Conservation (phyloP, 2,888 invertebrate genomes). For the Morpho achilles region DNA sequence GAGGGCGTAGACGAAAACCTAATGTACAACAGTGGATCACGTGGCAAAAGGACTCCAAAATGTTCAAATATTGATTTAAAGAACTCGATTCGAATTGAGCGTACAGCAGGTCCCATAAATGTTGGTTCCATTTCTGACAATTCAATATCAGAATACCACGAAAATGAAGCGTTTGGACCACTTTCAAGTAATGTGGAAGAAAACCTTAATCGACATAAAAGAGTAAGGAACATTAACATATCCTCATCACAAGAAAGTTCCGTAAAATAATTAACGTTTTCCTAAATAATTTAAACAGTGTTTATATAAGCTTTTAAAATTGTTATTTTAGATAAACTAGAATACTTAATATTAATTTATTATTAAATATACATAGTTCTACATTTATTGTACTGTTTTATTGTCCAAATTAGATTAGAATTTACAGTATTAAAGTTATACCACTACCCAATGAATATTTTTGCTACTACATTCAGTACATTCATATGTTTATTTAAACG, state of each 20-base stretch:
- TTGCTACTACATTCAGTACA: too few relatives aligned
- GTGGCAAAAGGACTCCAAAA: slow-evolving; percentile 45
- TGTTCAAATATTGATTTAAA: slow-evolving; percentile 14
- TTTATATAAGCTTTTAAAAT: slow-evolving; percentile 13
- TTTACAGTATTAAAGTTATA: too few relatives aligned
- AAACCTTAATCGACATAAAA: slow-evolving; percentile 57
- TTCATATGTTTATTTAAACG: too few relatives aligned
- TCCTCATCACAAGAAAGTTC: background rate
- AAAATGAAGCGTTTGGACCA: slow-evolving; percentile 56
- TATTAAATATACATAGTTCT: slow-evolving; percentile 5
- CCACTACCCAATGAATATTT: too few relatives aligned
- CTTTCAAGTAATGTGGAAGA: slow-evolving; percentile 50
- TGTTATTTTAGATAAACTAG: slow-evolving; percentile 6
- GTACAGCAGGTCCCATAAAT: slow-evolving; percentile 19
- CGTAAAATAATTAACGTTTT: too few relatives aligned
- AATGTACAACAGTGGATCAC: slow-evolving; percentile 51
- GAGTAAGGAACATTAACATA: slow-evolving; percentile 58
- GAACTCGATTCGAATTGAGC: slow-evolving; percentile 11
- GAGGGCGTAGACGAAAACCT: slow-evolving; percentile 64
- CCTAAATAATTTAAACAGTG: background rate
- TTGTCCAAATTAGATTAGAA: too few relatives aligned
- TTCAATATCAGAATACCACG: slow-evolving; percentile 46
- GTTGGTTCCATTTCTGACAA: slow-evolving; percentile 34
- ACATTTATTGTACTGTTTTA: background rate
- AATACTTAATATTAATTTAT: slow-evolving; percentile 10